These are phyloP conservation scores for Heterotilapia buettikoferi DNA, from an alignment of 2,113 vertebrate genomes.

Conservation along the genomic window DNA sequence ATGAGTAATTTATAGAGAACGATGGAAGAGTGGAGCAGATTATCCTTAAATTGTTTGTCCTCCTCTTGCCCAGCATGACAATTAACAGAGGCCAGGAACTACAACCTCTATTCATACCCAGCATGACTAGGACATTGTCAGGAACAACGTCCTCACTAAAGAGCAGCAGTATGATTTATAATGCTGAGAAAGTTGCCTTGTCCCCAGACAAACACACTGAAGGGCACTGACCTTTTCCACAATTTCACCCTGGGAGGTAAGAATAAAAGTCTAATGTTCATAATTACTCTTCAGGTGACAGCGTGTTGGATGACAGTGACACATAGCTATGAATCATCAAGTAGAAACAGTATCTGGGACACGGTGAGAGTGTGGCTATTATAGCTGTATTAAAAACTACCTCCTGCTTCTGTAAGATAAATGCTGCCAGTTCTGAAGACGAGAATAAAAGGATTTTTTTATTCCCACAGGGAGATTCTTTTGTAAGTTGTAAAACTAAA, in stretches of 20 bases:
- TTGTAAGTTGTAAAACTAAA: background rate
- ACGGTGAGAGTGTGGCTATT: background rate
- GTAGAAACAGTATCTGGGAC: background rate
- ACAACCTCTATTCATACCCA: conserved; percentile 55
- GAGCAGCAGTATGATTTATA: conserved; percentile 33
- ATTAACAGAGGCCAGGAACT: conserved; percentile 26
- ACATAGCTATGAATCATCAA: background rate
- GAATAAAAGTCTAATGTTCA: conserved; percentile 5
- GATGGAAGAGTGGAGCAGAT: conserved; percentile 27
- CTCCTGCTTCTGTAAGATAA: background rate
- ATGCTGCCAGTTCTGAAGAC: background rate
- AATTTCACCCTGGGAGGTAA: conserved; percentile 1
- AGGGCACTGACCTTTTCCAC: conserved; percentile 47
- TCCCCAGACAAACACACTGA: conserved; percentile 16
- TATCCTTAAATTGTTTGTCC: conserved; percentile 56
- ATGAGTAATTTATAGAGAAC: conserved; percentile 47
- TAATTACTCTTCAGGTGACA: background rate
- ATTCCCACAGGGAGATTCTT: background rate
- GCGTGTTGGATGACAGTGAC: background rate
- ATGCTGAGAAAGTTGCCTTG: conserved; percentile 29
- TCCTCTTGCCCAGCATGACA: conserved; percentile 47
- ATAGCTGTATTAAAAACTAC: background rate
- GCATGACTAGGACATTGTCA: conserved; percentile 60
- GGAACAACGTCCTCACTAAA: conserved; percentile 27
- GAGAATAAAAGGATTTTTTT: background rate